Conservation (phyloP, 2,113 vertebrate genomes). For the Gallinago undulata region DNA sequence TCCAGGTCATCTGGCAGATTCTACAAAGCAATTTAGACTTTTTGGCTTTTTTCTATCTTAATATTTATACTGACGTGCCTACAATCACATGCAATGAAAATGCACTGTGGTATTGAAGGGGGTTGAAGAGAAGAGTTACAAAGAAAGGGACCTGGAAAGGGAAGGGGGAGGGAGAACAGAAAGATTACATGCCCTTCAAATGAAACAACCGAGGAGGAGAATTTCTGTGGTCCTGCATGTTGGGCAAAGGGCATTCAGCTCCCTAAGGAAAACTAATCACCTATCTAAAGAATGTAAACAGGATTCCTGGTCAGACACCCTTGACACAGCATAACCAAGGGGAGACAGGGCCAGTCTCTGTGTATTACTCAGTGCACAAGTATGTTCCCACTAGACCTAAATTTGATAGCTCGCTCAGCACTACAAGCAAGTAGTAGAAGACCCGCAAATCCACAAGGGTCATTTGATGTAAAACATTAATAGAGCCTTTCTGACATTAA, state of each 20-base stretch:
- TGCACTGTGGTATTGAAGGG: neutral
- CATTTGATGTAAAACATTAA: neutral
- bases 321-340: neutral
- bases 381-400: neutral
- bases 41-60: neutral
- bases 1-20: neutral
- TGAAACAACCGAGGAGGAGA: neutral
- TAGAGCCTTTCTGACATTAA: neutral
- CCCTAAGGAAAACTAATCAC: neutral
- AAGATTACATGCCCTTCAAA: neutral
- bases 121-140: neutral
- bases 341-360: neutral
- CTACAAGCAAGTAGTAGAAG: neutral
- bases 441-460: neutral
- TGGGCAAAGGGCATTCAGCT: neutral
- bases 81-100: neutral
- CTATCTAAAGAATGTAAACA: constrained; percentile 4
- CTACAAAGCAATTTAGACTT: neutral
- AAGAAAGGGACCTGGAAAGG: neutral
- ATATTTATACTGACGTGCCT: neutral
- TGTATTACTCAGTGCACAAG: neutral
- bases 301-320: neutral
- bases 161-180: neutral
- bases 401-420: neutral
- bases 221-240: neutral